These are phyloP conservation scores for Geodia barretti DNA, from an alignment of 37 sponge, comb jelly and placozoan genomes.

Conservation along the genomic window DNA sequence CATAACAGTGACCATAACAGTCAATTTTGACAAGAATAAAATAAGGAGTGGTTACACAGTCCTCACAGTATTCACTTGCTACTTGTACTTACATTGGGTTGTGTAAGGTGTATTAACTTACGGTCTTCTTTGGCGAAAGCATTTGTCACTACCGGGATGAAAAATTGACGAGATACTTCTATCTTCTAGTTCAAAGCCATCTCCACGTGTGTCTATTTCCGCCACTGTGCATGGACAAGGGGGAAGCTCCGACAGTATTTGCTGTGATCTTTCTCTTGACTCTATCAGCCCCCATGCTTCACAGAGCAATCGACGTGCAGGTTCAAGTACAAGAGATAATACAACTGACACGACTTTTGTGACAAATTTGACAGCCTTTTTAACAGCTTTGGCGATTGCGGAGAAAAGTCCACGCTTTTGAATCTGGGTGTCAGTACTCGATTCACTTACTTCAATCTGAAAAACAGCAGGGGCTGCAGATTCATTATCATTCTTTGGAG, in stretches of 20 bases:
- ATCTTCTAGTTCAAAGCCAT: too few species aligned
- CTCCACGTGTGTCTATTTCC: too few species aligned
- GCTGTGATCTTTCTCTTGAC: neutral
- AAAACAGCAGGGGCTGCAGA: constrained; percentile 10
- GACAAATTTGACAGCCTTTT: neutral
- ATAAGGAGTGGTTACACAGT: too few species aligned
- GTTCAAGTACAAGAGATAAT: neutral
- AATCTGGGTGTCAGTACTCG: neutral
- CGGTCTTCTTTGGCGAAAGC: constrained; percentile 26
- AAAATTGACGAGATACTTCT: too few species aligned
- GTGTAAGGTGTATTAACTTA: too few species aligned
- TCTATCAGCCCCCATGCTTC: neutral
- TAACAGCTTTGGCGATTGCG: neutral
- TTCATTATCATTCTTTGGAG: neutral
- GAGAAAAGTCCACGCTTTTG: neutral
- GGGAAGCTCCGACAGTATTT: constrained; percentile 9
- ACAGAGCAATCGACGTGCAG: constrained; percentile 1
- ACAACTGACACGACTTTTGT: neutral
- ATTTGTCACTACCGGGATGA: constrained; percentile 15
- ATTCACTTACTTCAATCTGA: constrained; percentile 2
- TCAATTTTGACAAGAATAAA: too few species aligned
- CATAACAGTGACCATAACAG: too few species aligned
- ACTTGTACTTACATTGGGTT: neutral
- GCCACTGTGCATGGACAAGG: constrained; percentile 29
- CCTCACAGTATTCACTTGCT: too few species aligned